Conservation (phyloP, 2,888 invertebrate genomes). For the Campopleginae sp. region DNA sequence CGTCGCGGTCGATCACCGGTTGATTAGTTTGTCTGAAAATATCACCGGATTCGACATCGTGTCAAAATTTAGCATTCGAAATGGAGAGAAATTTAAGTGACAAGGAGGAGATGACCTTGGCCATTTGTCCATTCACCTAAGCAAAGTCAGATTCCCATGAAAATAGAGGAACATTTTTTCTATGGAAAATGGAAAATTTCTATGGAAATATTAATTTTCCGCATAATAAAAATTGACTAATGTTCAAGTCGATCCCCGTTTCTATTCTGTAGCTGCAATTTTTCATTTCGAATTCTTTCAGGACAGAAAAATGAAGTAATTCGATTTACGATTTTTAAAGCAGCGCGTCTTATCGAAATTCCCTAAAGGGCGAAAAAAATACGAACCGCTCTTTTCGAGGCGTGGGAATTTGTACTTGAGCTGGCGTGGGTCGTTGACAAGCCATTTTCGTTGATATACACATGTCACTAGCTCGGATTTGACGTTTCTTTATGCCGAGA, state of each 20-base stretch:
- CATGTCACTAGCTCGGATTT: constrained; percentile 78
- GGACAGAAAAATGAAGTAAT: not conserved
- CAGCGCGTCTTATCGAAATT: not conserved
- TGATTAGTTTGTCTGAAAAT: constrained; percentile 83
- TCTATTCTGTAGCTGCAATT: no score
- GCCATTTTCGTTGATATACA: constrained; percentile 78
- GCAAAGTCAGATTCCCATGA: no score
- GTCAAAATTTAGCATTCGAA: no score
- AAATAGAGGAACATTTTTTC: no score
- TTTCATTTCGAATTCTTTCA: no score
- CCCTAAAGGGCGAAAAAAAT: not conserved
- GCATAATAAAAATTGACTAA: no score
- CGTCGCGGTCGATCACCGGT: constrained; percentile 87
- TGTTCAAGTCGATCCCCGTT: no score
- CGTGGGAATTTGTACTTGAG: constrained; percentile 58
- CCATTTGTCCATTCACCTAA: not conserved
- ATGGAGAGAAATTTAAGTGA: no score
- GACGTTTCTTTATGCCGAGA: constrained; percentile 85
- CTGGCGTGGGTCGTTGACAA: constrained; percentile 71
- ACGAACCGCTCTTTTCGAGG: constrained; percentile 75
- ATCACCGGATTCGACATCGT: no score
- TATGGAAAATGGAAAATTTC: not conserved
- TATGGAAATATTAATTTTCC: no score
- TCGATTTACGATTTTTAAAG: not conserved
- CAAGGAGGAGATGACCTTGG: no score